phyloP scores from a whole-genome alignment of 2,113 vertebrate species.

The Brachyhypopomus occidentalis region DNA sequence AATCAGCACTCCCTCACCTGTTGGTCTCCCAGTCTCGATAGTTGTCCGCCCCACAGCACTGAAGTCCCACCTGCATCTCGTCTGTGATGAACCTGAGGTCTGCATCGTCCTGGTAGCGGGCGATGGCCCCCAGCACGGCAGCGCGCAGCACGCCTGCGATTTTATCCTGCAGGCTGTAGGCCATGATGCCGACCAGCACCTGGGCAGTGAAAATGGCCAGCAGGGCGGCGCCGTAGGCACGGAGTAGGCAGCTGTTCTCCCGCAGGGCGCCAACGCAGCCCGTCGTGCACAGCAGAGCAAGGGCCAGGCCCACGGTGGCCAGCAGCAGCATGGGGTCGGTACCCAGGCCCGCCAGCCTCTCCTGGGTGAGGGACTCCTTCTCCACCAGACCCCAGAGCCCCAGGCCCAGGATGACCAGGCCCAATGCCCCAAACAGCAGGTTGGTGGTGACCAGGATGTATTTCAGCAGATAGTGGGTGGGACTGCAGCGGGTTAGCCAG shows the following conservation, averaged over 20 bases:
- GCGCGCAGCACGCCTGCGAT: constrained; percentile 71
- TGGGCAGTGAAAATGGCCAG: constrained; percentile 70
- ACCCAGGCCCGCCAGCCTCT: constrained; percentile 69
- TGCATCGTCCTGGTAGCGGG: constrained; percentile 83
- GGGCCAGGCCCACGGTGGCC: constrained; percentile 68
- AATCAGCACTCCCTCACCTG: constrained; percentile 74
- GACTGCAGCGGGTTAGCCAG: not conserved
- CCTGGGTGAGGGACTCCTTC: constrained; percentile 76
- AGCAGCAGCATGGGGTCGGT: constrained; percentile 85
- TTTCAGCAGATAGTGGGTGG: constrained; percentile 74
- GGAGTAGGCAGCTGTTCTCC: constrained; percentile 81
- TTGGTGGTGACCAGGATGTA: constrained; percentile 79
- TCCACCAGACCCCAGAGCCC: constrained; percentile 87
- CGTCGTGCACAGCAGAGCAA: constrained; percentile 73
- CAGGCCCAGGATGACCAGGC: constrained; percentile 72
- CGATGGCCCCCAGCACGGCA: constrained; percentile 75
- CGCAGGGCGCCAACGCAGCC: constrained; percentile 83
- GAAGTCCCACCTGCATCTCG: constrained; percentile 83
- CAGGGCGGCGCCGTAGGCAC: constrained; percentile 70
- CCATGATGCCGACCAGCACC: constrained; percentile 72
- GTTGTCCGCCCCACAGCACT: constrained; percentile 84
- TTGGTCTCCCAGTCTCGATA: constrained; percentile 90
- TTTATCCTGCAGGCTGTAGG: constrained; percentile 69
- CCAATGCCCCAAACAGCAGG: constrained; percentile 80
- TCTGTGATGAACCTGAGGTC: constrained; percentile 88